Conservation (phyloP, 30 jellyfish, hydroid and myxozoan genomes). For the Chrysaora quinquecirrha region DNA sequence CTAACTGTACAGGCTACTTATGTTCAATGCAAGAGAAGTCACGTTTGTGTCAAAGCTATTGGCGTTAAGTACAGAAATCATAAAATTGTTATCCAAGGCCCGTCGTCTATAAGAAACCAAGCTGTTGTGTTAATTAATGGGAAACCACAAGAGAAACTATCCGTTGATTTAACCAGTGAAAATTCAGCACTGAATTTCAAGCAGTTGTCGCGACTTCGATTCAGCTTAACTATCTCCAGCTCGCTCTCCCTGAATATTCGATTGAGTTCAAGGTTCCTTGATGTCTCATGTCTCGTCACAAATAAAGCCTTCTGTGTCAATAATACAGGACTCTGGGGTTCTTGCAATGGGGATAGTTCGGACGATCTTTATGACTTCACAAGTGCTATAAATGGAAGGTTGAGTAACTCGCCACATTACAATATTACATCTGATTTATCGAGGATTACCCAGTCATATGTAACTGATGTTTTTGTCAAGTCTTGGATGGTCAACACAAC, state of each 20-base stretch:
- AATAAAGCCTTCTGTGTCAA: constrained; percentile 20
- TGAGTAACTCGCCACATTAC: not conserved
- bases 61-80: constrained; percentile 1
- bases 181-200: not conserved
- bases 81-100: constrained; percentile 17
- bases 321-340: constrained; percentile 58
- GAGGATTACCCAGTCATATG: constrained; percentile 13
- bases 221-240: constrained; percentile 2
- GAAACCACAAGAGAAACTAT: not conserved
- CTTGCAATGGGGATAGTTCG: constrained; percentile 25
- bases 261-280: constrained; percentile 3
- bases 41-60: constrained; percentile 43
- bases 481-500: constrained; percentile 39
- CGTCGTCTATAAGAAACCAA: constrained; percentile 9
- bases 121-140: constrained; percentile 17
- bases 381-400: constrained; percentile 10
- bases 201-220: constrained; percentile 12
- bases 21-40: constrained; percentile 23
- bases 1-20: constrained; percentile 19
- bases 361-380: constrained; percentile 37
- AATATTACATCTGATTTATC: constrained; percentile 19
- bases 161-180: not conserved
- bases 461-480: not conserved
- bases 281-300: constrained; percentile 15
- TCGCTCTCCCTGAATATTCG: not conserved